Percentiles rank a stretch among this genome's conserved stretches.
Evolutionary conservation across 1,140 invertebrate species (phyloP).

Genomic region (Leptonema lineaticorne): DNA sequence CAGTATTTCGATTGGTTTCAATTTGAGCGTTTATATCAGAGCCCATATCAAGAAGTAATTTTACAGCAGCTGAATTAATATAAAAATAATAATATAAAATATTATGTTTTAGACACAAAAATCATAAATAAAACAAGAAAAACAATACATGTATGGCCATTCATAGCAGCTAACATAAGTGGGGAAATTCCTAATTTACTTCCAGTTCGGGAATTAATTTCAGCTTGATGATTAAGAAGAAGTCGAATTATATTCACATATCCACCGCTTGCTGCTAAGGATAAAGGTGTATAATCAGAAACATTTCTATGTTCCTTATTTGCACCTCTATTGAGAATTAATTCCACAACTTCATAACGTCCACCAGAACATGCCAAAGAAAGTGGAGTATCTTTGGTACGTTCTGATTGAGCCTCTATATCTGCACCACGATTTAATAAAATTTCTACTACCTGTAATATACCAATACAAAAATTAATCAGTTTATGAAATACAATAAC

Average conservation of each 20-base stretch:
- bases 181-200: slow-evolving; percentile 98
- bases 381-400: slow-evolving; percentile 97
- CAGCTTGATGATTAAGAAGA: slow-evolving; percentile 84
- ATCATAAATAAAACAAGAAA: slow-evolving; percentile 31
- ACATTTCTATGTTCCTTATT: slow-evolving; percentile 99
- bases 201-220: slow-evolving; percentile 97
- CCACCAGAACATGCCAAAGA: slow-evolving; percentile 97
- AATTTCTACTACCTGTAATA: slow-evolving; percentile 75
- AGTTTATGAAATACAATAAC: slow-evolving; percentile 9
- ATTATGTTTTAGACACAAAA: not conserved
- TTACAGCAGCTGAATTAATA: slow-evolving; percentile 67
- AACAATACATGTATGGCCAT: slow-evolving; percentile 81
- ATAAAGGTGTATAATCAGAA: slow-evolving; percentile 97
- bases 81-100: slow-evolving; percentile 32
- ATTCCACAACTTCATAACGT: slow-evolving; percentile 93
- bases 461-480: not conserved
- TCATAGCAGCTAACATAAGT: slow-evolving; percentile 99
- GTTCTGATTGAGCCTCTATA: slow-evolving; percentile 96
- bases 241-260: slow-evolving; percentile 99
- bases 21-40: slow-evolving; percentile 99
- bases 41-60: slow-evolving; percentile 93
- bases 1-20: slow-evolving; percentile 99
- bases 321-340: slow-evolving; percentile 83
- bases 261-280: slow-evolving; percentile 95
- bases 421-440: slow-evolving; percentile 90